These are phyloP conservation scores for Neoniphon sammara DNA, from an alignment of 2,797 vertebrate genomes.

Conservation along the genomic window DNA sequence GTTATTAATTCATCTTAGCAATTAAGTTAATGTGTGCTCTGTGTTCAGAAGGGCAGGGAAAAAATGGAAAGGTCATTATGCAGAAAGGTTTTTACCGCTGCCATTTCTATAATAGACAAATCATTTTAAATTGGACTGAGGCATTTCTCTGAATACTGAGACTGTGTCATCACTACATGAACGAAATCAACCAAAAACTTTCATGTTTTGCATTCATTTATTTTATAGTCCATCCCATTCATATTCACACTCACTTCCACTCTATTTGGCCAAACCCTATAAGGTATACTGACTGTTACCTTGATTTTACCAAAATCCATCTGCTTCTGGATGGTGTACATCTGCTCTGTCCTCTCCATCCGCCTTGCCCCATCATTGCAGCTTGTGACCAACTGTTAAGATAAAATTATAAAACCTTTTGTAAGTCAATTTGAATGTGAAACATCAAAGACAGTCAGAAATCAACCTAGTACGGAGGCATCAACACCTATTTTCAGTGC, in stretches of 20 bases:
- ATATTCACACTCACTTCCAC: no score
- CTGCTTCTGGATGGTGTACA: constrained; percentile 95
- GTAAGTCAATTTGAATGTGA: background rate
- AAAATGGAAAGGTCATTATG: background rate
- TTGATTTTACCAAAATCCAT: constrained; percentile 97
- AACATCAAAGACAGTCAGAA: background rate
- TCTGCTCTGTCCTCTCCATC: constrained; percentile 96
- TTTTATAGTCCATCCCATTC: no score
- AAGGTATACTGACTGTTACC: constrained; percentile 71
- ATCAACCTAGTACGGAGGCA: no score
- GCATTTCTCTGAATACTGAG: background rate
- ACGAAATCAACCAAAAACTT: background rate
- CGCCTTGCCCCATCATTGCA: constrained; percentile 93
- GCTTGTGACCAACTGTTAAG: constrained; percentile 87
- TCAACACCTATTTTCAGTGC: no score
- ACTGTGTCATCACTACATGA: background rate
- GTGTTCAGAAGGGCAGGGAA: background rate
- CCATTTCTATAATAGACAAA: background rate
- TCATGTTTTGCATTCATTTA: no score
- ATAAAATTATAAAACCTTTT: background rate
- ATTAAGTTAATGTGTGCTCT: background rate
- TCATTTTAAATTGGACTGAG: background rate
- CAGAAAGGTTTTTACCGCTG: background rate
- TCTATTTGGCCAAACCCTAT: no score
- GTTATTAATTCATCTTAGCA: background rate